phyloP scores from a whole-genome alignment of 1,140 invertebrate species.

The Meloidogyne floridensis region DNA sequence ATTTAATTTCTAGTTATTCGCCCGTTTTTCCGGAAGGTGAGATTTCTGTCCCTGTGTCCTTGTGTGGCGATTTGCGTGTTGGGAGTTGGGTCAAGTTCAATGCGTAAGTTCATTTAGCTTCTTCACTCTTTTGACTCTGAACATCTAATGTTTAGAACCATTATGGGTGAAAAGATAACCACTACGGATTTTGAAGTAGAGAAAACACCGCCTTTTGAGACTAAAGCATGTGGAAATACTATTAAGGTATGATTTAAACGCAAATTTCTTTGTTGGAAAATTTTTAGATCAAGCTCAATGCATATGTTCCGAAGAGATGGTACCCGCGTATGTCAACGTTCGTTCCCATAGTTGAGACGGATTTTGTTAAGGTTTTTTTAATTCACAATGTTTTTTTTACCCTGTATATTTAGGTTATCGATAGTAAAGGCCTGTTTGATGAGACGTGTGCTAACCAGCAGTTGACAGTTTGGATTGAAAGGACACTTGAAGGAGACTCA shows the following conservation, averaged over 20 bases:
- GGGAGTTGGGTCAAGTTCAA: slow-evolving; percentile 24
- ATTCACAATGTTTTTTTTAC: neutral
- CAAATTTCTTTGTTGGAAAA: neutral
- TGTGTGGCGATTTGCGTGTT: neutral
- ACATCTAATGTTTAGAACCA: neutral
- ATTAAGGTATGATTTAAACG: neutral
- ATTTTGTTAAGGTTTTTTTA: neutral
- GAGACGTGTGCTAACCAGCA: neutral
- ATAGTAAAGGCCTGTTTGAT: neutral
- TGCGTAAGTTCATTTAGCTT: neutral
- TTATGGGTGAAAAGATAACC: neutral
- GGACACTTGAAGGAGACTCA: neutral
- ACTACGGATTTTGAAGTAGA: slow-evolving; percentile 8
- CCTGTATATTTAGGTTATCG: slow-evolving; percentile 13
- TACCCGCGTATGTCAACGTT: neutral
- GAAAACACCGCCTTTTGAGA: neutral
- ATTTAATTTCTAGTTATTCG: neutral
- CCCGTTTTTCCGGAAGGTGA: neutral
- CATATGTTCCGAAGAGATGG: slow-evolving; percentile 17
- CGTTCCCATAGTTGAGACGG: neutral
- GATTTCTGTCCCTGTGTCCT: neutral
- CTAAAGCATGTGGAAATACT: neutral
- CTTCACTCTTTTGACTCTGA: neutral
- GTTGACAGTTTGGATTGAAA: slow-evolving; percentile 9
- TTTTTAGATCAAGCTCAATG: slow-evolving; percentile 20